Evolutionary conservation across 37 sponge, comb jelly and placozoan genomes (phyloP).

Genomic region (Tethya wilhelma): DNA sequence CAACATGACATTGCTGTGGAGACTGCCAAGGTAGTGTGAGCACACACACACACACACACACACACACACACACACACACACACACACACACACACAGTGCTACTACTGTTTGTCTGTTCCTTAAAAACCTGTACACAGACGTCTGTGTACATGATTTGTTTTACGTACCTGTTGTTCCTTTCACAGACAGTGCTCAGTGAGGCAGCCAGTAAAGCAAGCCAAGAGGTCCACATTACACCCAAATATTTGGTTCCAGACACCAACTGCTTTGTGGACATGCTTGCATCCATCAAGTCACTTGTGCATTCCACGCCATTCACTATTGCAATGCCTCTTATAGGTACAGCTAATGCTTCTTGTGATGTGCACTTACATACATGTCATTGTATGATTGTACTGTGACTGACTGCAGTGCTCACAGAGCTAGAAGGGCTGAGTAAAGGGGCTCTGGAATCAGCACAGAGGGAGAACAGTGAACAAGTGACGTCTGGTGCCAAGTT

Average conservation of each 20-base stretch:
- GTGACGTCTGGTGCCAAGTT: slow-evolving; percentile 48
- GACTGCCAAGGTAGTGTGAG: slow-evolving; percentile 42
- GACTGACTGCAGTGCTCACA: slow-evolving; percentile 46
- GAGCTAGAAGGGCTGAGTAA: slow-evolving; percentile 83
- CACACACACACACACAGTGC: too few relatives aligned
- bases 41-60: neutral
- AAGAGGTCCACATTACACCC: slow-evolving; percentile 44
- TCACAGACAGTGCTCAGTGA: slow-evolving; percentile 46
- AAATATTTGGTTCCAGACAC: slow-evolving; percentile 87
- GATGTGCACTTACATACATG: too few relatives aligned
- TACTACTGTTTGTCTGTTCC: too few relatives aligned
- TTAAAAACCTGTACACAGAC: too few relatives aligned
- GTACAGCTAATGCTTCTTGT: slow-evolving; percentile 29
- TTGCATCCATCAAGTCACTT: slow-evolving; percentile 45
- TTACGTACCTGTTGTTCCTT: neutral
- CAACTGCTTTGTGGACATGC: slow-evolving; percentile 82
- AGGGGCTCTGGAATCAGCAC: slow-evolving; percentile 18
- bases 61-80: too few relatives aligned
- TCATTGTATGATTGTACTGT: neutral
- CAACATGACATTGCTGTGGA: slow-evolving; percentile 20
- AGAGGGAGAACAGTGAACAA: neutral
- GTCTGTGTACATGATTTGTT: too few relatives aligned
- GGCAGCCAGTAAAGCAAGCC: slow-evolving; percentile 12
- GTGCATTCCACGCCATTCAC: slow-evolving; percentile 48
- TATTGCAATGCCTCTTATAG: slow-evolving; percentile 73